phyloP scores from a whole-genome alignment of 2,113 vertebrate genomes.

The human region DNA sequence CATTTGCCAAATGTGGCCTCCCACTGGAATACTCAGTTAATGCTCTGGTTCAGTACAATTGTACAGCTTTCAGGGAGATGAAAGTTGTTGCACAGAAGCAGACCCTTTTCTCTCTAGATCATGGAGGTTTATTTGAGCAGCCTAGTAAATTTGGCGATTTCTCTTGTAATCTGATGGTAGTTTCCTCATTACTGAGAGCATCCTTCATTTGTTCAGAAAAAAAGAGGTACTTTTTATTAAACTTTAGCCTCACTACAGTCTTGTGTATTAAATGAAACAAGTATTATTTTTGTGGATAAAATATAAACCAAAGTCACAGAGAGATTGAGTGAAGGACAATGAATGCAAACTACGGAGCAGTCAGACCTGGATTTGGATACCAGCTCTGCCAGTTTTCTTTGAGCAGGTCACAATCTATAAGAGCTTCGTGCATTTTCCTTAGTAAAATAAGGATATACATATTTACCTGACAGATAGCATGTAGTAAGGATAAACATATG shows the following conservation, averaged over 20 bases:
- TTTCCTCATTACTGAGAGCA: background rate
- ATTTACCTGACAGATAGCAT: background rate
- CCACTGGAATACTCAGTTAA: background rate
- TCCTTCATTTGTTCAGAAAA: background rate
- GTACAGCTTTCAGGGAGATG: background rate
- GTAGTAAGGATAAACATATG: background rate
- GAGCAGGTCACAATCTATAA: background rate
- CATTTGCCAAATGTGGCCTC: background rate
- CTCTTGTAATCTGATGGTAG: background rate
- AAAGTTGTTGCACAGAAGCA: background rate
- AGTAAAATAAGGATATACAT: background rate
- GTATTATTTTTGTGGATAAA: background rate
- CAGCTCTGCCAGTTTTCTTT: background rate
- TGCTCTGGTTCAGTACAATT: fast-evolving
- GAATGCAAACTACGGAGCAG: background rate
- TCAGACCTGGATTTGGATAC: background rate
- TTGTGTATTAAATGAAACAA: background rate
- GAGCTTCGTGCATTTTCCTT: background rate
- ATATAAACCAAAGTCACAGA: background rate
- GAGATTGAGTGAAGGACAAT: background rate
- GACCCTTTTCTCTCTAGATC: background rate
- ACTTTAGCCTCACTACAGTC: background rate
- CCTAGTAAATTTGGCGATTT: background rate
- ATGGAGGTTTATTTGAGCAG: background rate
- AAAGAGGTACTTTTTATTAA: background rate